phyloP scores from a whole-genome alignment of 2,797 vertebrate genomes.

The Brotula barbata region DNA sequence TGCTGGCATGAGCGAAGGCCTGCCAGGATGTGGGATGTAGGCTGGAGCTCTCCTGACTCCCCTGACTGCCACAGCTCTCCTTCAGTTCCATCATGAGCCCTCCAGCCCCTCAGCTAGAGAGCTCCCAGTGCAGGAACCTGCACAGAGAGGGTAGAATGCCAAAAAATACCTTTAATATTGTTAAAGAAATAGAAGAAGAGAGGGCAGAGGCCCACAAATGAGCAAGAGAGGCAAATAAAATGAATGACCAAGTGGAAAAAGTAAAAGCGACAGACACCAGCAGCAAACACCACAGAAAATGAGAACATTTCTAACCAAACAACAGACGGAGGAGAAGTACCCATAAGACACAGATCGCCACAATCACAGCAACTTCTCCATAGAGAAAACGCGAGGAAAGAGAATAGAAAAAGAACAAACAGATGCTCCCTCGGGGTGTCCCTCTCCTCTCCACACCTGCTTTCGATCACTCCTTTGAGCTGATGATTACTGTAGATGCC shows the following conservation, averaged over 20 bases:
- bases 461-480: slow-evolving; percentile 61
- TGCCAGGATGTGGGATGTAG: slow-evolving; percentile 89
- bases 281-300: slow-evolving; percentile 8
- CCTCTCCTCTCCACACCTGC: slow-evolving; percentile 62
- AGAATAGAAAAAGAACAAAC: slow-evolving; percentile 8
- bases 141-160: slow-evolving; percentile 26
- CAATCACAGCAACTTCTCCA: slow-evolving; percentile 27
- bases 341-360: slow-evolving; percentile 27
- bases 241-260: background rate
- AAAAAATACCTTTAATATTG: slow-evolving; percentile 11
- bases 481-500: slow-evolving; percentile 46
- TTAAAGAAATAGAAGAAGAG: background rate
- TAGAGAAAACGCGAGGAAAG: slow-evolving; percentile 28
- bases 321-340: slow-evolving; percentile 14
- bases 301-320: slow-evolving; percentile 1
- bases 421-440: slow-evolving; percentile 71
- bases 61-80: slow-evolving; percentile 88
- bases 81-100: slow-evolving; percentile 90
- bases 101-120: slow-evolving; percentile 57
- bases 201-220: background rate
- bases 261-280: slow-evolving; percentile 6
- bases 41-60: slow-evolving; percentile 84
- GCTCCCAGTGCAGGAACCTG: slow-evolving; percentile 60
- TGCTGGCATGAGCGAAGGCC: slow-evolving; percentile 91
- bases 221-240: background rate